These are phyloP conservation scores for Nomada hirtipes DNA, from an alignment of 2,888 invertebrate genomes.

Conservation along the genomic window DNA sequence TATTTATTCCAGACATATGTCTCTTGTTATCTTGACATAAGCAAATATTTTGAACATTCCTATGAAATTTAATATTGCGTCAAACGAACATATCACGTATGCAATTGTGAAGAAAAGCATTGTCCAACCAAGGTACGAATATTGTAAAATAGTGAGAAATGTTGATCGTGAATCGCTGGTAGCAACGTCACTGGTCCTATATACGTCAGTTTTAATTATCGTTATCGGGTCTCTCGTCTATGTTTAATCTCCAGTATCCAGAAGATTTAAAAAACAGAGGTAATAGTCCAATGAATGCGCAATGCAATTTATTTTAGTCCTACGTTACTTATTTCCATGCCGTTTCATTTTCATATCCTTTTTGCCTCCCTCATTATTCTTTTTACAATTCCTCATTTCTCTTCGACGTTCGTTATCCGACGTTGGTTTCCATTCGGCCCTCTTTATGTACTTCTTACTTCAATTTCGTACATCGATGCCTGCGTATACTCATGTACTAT, in stretches of 20 bases:
- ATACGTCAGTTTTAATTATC: conserved; percentile 21
- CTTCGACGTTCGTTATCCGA: conserved; percentile 1
- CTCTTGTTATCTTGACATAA: not conserved
- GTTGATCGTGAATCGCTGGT: not conserved
- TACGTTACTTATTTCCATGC: not conserved
- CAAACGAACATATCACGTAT: not conserved
- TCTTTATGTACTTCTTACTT: too few relatives aligned
- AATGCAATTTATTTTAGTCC: conserved; percentile 31
- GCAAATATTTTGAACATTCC: not conserved
- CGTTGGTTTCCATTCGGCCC: not conserved
- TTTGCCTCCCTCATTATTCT: conserved; percentile 1
- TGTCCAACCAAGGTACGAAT: not conserved
- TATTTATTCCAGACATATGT: not conserved
- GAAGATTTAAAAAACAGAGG: not conserved
- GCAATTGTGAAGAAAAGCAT: not conserved
- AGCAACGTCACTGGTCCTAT: not conserved
- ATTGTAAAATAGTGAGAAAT: not conserved
- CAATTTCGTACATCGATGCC: not conserved
- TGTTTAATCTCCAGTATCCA: not conserved
- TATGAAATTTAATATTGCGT: not conserved
- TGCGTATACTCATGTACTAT: not conserved
- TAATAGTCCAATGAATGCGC: conserved; percentile 16
- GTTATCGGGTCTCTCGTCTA: not conserved
- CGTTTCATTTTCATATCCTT: conserved; percentile 7
- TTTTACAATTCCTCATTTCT: not conserved